A percentile compares a stretch with the other conserved stretches of the same genome.
Evolutionary conservation across 2,113 vertebrate species (phyloP).

Genomic region (Eclectus roratus): DNA sequence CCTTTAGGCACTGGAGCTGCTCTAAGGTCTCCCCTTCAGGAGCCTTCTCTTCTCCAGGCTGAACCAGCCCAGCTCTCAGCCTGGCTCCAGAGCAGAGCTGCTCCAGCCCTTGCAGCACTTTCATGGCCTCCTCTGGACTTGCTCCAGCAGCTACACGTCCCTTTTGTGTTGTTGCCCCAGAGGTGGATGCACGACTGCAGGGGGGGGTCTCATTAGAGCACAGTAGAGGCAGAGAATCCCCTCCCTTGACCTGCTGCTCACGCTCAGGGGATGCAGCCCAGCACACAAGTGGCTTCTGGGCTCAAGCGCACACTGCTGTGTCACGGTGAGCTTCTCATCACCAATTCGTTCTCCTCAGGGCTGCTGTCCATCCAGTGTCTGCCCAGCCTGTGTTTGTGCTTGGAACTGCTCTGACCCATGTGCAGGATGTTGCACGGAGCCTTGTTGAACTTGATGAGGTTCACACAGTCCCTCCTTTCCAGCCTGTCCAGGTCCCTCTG

Average conservation of each 20-base stretch:
- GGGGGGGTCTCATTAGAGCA: background rate
- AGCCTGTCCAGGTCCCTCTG: background rate
- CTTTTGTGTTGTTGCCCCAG: background rate
- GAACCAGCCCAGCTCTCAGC: background rate
- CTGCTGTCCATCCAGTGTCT: background rate
- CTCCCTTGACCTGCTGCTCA: background rate
- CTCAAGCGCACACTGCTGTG: background rate
- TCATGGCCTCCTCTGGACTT: background rate
- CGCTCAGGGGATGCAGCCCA: background rate
- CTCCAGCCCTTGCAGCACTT: background rate
- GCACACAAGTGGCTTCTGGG: background rate
- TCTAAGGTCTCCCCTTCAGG: background rate
- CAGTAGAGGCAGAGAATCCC: background rate
- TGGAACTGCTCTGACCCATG: background rate
- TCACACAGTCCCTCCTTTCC: background rate
- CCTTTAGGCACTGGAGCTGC: background rate
- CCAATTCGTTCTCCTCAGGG: background rate
- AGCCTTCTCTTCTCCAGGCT: background rate
- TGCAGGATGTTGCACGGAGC: background rate
- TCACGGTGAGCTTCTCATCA: background rate
- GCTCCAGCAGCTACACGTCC: background rate
- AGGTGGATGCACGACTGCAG: background rate
- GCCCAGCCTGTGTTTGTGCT: background rate
- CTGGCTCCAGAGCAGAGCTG: background rate
- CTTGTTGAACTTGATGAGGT: background rate